A percentile compares a stretch with the other conserved stretches of the same genome.
Evolutionary conservation across 2,888 invertebrate species (phyloP).

Genomic region (Platypus cylindrus): DNA sequence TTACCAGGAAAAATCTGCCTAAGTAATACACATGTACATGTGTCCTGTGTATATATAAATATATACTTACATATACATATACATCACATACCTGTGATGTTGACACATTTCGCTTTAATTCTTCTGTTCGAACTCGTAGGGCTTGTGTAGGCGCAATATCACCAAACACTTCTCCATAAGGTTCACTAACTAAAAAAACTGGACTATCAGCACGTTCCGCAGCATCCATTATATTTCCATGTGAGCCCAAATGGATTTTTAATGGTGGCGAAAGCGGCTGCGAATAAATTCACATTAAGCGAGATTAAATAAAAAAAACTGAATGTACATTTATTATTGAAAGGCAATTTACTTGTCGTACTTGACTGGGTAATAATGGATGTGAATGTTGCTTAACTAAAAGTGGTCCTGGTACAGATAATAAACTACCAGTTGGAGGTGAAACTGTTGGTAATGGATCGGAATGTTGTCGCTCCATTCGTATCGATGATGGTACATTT

Average conservation of each 20-base stretch:
- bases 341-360: constrained; percentile 20
- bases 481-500: constrained; percentile 39
- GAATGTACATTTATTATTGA: not conserved
- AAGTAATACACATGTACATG: no score
- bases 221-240: constrained; percentile 14
- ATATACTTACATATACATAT: no score
- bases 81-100: constrained; percentile 43
- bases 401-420: constrained; percentile 45
- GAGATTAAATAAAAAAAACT: not conserved
- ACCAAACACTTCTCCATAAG: constrained; percentile 22
- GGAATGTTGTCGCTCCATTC: constrained; percentile 45
- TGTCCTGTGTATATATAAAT: no score
- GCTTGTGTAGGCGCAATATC: constrained; percentile 23
- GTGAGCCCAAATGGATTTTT: constrained; percentile 22
- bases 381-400: constrained; percentile 56
- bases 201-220: constrained; percentile 31
- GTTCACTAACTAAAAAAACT: constrained; percentile 31
- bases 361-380: constrained; percentile 48
- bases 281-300: constrained; percentile 6
- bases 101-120: constrained; percentile 47
- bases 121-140: constrained; percentile 43
- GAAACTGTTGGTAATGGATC: constrained; percentile 44
- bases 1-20: constrained; percentile 1
- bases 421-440: constrained; percentile 40
- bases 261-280: constrained; percentile 22